A percentile compares a stretch with the other conserved stretches of the same genome.
These are phyloP conservation scores for Aphelenchoides bicaudatus DNA, from an alignment of 2,888 invertebrate species.

Conservation along the genomic window DNA sequence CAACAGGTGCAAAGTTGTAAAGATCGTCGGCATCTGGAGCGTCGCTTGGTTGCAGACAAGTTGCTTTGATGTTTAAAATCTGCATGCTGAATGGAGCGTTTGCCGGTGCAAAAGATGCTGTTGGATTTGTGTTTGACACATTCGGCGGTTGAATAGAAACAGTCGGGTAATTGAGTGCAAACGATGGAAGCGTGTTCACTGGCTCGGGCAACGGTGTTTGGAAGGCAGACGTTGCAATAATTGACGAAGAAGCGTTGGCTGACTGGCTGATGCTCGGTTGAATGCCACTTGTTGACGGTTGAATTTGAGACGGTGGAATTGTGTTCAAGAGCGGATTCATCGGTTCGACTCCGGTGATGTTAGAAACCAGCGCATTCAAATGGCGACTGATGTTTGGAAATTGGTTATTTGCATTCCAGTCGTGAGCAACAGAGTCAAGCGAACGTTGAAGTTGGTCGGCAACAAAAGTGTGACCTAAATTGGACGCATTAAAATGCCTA, in stretches of 20 bases:
- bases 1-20: constrained; percentile 27
- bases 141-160: background rate
- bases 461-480: constrained; percentile 36
- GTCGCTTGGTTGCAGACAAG: no score
- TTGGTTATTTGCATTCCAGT: constrained; percentile 24
- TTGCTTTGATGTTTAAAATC: no score
- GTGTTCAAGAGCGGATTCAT: constrained; percentile 4
- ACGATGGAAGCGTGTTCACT: background rate
- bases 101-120: no score
- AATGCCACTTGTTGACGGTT: background rate
- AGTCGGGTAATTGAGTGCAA: background rate
- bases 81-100: no score
- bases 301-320: background rate
- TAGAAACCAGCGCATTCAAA: constrained; percentile 18
- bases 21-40: background rate
- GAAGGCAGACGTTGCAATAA: background rate
- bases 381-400: constrained; percentile 28
- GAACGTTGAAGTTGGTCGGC: constrained; percentile 33
- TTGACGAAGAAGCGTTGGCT: no score
- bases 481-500: no score
- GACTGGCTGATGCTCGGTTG: no score
- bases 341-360: constrained; percentile 26
- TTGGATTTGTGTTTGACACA: no score
- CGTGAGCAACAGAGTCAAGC: constrained; percentile 25
- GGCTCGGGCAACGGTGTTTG: background rate